Evolutionary conservation across 2,113 vertebrate species (phyloP), one percentile per base, ranked within the genome.

Genomic region (Calidris pygmaea): DNA sequence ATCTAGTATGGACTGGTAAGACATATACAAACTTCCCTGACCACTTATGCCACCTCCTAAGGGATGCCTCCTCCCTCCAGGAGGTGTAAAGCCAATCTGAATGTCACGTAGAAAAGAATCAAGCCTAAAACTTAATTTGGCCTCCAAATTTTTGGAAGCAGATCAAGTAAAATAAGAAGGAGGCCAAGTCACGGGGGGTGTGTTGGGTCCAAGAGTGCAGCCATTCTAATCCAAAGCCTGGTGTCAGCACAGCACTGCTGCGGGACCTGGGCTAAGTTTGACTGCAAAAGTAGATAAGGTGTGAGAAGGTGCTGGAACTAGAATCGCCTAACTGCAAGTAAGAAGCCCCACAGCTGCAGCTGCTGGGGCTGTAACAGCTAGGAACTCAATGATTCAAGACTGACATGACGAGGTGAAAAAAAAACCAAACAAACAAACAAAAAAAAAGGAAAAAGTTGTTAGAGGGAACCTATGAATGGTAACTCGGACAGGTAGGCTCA

Each of bases 201-300:
- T 14, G 18, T 16, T 67, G n/a, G n/a, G 14, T 14, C 24, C 35
- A 70, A 48, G 29, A 19, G 20, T 29, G 8, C 37, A 74, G 22
- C 32, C 2, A 0, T 37, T 67, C 27, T 47, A 39, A 8, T 17
- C 50, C 34, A 56, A 53, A 90, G 16, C 15, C 41, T 86, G 32
- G 3, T 45, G 55, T 37, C 24, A 24, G 4, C 30, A 14, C 26
- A 80, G 35, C 14, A 14, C 12, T 2, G 1, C 11, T 4, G 0
- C 9, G 22, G 18, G 19, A 53, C 22, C 12, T 41, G 41, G 22
- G 10, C 41, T 84, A 35, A 5, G 0, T 34, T 10, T 66, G 41
- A 11, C 50, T 71, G 14, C 0, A 0, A 21, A 71, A 39, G 16
- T 1, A 1, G 9, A 15, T 15, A 34, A 16, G 34, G 14, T 17